Base-by-base conservation (phyloP, 2,888 invertebrate species). In the Drosophila peninsularis region DNA sequence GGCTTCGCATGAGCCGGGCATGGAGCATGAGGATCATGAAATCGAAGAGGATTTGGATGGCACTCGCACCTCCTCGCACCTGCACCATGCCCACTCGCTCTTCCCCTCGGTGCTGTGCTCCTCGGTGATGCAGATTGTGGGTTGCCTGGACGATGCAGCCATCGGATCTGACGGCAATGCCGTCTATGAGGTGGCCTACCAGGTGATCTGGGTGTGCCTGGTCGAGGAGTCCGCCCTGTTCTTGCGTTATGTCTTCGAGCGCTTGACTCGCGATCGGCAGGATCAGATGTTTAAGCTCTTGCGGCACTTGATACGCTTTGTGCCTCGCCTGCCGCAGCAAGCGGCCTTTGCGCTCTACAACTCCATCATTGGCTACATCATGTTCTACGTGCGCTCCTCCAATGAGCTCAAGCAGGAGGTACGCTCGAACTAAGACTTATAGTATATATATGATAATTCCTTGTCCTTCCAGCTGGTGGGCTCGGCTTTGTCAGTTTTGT, bases 261-360 rank as follows among this genome's bases (percentile, higher is more conserved):
- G 98, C 42, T 92, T 99, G 4, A 99, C 99, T 0, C 94, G 98
- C 9, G 98, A 98, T 85, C 96, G 97, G 65, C 98, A 98, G 92
- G 98, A 98, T 84, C 95, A 97, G 83, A 97, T 98, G 96, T 97
- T 99, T 91, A 98, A 98, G 92, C 94, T 97, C 77, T 92, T 99
- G 17, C 94, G 99, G 1, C 98, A 98, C 90, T 93, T 99, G 56
- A 97, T 99, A 71, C 94, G 98, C 63, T 98, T 98, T 91, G 96
- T 98, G 52, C 97, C 98, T 1, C 95, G 97, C 49, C 93, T 99
- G 66, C 98, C 99, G 0, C 97, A 98, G 79, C 99, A 99, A 92
- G 98, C 99, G 0, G 99, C 99, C 0, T 99, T 99, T 92, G 98
- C 98, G 1, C 93, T 99, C 1, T 99, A 99, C 92, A 99, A 99